phyloP scores from a whole-genome alignment of 2,888 invertebrate species.

The Seira sanloemensis region DNA sequence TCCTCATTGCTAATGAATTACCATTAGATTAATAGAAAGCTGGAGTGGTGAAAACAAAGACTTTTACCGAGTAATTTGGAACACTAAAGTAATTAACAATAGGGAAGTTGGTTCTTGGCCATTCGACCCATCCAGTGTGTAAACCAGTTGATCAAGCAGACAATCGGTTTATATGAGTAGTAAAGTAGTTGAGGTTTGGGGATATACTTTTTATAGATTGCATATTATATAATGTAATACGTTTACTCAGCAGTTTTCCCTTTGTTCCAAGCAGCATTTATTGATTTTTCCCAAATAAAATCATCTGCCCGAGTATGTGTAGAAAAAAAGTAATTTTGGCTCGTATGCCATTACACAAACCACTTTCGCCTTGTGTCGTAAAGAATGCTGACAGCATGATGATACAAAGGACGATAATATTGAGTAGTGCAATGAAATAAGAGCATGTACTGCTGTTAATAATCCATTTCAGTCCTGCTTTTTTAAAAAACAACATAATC shows the following conservation, averaged over 20 bases:
- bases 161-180: too few relatives aligned
- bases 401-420: constrained; percentile 1
- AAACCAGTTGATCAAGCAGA: too few relatives aligned
- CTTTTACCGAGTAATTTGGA: too few relatives aligned
- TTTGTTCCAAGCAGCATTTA: neutral
- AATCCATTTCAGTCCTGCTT: constrained; percentile 29
- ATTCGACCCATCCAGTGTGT: too few relatives aligned
- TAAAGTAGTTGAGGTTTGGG: too few relatives aligned
- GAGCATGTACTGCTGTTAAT: constrained; percentile 16
- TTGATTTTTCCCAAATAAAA: constrained; percentile 1
- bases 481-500: neutral
- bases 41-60: too few relatives aligned
- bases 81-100: too few relatives aligned
- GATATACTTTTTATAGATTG: too few relatives aligned
- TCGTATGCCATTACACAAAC: constrained; percentile 27
- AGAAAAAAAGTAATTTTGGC: neutral
- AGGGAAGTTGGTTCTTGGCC: too few relatives aligned
- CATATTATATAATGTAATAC: too few relatives aligned
- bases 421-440: neutral
- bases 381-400: constrained; percentile 10
- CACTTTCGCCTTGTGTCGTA: constrained; percentile 24
- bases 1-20: neutral
- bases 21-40: neutral
- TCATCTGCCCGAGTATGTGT: neutral
- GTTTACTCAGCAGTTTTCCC: too few relatives aligned